Percentiles rank a stretch among this genome's conserved stretches.
These are phyloP conservation scores for Xestia xanthographa DNA, from an alignment of 2,888 invertebrate genomes.

Conservation along the genomic window DNA sequence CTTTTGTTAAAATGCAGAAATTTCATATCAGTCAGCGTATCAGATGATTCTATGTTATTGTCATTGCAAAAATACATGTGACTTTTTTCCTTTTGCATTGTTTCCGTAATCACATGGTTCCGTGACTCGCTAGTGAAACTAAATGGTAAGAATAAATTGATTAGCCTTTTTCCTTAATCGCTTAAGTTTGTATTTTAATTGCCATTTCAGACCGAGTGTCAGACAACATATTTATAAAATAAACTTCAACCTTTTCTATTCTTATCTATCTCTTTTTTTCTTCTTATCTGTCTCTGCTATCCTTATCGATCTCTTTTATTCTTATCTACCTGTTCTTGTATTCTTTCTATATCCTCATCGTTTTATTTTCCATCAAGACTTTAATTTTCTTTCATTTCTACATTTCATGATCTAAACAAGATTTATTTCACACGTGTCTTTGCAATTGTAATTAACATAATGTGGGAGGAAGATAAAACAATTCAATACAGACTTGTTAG, in stretches of 20 bases:
- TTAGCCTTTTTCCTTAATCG: neutral
- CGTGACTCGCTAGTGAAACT: slow-evolving; percentile 8
- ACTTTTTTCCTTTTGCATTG: slow-evolving; percentile 26
- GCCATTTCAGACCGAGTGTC: neutral
- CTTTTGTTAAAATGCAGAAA: neutral
- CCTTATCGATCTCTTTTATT: no score
- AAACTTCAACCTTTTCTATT: neutral
- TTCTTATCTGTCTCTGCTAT: no score
- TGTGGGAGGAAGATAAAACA: slow-evolving; percentile 3
- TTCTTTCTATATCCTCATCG: neutral
- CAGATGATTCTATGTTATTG: neutral
- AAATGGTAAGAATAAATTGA: slow-evolving; percentile 2
- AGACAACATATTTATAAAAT: neutral
- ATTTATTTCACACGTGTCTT: neutral
- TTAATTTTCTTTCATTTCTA: neutral
- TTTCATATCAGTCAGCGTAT: slow-evolving; percentile 1
- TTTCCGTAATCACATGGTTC: slow-evolving; percentile 5
- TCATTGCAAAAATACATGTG: neutral
- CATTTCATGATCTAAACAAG: neutral
- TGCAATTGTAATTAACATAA: neutral
- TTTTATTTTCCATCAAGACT: neutral
- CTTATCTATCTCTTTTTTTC: neutral
- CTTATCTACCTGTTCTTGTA: neutral
- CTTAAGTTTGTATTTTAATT: neutral
- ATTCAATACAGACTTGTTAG: slow-evolving; percentile 17